A percentile compares a stretch with the other conserved stretches of the same genome.
Conservation (phyloP, 1,140 invertebrate species). For the Euura lappo region DNA sequence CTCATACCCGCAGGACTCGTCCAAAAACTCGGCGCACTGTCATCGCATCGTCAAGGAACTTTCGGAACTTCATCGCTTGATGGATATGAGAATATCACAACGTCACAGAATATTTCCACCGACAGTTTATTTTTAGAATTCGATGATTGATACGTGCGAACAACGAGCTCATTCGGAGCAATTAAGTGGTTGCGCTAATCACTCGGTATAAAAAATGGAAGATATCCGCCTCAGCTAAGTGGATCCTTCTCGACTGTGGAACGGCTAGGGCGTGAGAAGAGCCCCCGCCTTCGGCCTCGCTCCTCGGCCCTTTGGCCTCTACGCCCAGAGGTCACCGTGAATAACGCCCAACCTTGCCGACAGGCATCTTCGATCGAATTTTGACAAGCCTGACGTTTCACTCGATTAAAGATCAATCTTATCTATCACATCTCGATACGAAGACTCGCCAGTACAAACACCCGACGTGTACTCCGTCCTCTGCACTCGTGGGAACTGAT, state of each 20-base stretch:
- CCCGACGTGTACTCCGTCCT: not conserved
- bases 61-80: no score
- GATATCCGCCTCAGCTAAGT: constrained; percentile 53
- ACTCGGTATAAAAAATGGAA: constrained; percentile 42
- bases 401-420: constrained; percentile 33
- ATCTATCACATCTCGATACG: not conserved
- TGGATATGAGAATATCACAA: no score
- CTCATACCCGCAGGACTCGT: no score
- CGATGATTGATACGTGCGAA: constrained; percentile 52
- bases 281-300: constrained; percentile 52
- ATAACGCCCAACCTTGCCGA: constrained; percentile 4
- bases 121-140: constrained; percentile 9
- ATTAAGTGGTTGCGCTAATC: constrained; percentile 60
- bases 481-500: not conserved
- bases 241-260: constrained; percentile 47
- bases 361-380: constrained; percentile 51
- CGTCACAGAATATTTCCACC: no score
- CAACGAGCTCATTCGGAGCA: constrained; percentile 53
- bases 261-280: constrained; percentile 60
- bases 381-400: constrained; percentile 58
- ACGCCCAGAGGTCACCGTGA: constrained; percentile 9
- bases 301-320: constrained; percentile 20
- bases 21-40: no score
- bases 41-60: no score
- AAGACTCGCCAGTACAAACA: not conserved